Percentiles rank a stretch among this genome's conserved stretches.
These are phyloP conservation scores for Mareca penelope DNA, from an alignment of 2,797 vertebrate species.

Conservation along the genomic window DNA sequence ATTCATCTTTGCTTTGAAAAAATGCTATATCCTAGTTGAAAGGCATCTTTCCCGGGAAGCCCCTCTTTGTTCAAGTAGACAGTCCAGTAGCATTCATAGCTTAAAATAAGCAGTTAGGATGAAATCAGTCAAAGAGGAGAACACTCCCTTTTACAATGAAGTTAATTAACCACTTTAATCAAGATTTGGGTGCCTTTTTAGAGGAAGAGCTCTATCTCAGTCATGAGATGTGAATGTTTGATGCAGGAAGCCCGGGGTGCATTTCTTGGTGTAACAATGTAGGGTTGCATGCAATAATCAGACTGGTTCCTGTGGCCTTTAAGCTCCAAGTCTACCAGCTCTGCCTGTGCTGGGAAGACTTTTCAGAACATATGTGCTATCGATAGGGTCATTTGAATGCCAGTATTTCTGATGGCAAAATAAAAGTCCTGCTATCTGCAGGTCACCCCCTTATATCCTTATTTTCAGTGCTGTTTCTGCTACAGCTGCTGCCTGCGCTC, in stretches of 20 bases:
- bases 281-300: not conserved
- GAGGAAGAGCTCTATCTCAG: not conserved
- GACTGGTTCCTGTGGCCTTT: not conserved
- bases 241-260: not conserved
- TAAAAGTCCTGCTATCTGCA: not conserved
- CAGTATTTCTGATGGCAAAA: not conserved
- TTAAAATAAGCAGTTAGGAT: slow-evolving; percentile 7
- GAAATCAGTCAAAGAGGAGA: slow-evolving; percentile 8
- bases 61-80: not conserved
- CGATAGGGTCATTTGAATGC: not conserved
- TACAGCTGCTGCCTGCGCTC: not conserved
- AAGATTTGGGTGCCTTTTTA: slow-evolving; percentile 14
- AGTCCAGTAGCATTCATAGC: not conserved
- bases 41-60: not conserved
- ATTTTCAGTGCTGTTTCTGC: not conserved
- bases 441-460: not conserved
- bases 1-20: slow-evolving; percentile 35
- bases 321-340: not conserved
- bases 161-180: slow-evolving; percentile 44
- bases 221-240: slow-evolving; percentile 13
- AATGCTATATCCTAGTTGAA: not conserved
- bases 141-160: not conserved
- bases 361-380: not conserved
- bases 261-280: not conserved
- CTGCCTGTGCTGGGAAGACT: not conserved